Base-by-base conservation (phyloP, 2,113 vertebrate species). In the Alexandromys fortis region DNA sequence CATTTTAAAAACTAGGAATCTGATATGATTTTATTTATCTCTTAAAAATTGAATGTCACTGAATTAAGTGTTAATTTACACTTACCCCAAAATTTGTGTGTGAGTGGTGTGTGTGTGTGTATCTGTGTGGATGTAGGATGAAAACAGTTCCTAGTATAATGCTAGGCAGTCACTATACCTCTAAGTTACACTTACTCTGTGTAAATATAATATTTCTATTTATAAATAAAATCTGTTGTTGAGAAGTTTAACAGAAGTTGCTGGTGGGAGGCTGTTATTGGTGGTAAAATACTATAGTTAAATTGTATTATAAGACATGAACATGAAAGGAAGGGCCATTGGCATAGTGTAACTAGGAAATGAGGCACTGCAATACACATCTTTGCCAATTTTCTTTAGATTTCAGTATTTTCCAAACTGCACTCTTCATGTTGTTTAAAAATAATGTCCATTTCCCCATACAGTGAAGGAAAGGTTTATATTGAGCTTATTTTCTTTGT, bases 401-500 rank as follows among this genome's bases (percentile, higher is more conserved):
- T 91, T 38, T 30, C 16, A 70, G 1, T 85, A 22, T 93, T 93
- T 94, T 67, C 65, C 30, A 76, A 58, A 3, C 17, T 63, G 2
- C 5, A 67, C 2, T 33, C 38, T 91, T 77, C 61, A 33, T 90
- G 7, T 6, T 88, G 4, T 7, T 70, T 24, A 35, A 11, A 85
- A 65, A 63, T 86, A 89, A 28, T 28, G 12, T 91, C 65, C 3
- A 17, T 76, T 67, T 85, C 16, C 19, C 45, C 55, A 35, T 47
- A 30, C 9, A 30, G 5, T 75, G 7, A 90, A 33, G 24, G 47
- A 81, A 79, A 70, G 9, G 28, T 89, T 86, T 75, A 61, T 21
- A 67, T 73, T 30, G 13, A 65, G 63, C 38, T 89, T 83, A 72
- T 89, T 91, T 95, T 91, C 86, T 96, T 68, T 94, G 35, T 86